Evolutionary conservation across 1,140 invertebrate species (phyloP).

Genomic region (Akabosia matsudoensis): DNA sequence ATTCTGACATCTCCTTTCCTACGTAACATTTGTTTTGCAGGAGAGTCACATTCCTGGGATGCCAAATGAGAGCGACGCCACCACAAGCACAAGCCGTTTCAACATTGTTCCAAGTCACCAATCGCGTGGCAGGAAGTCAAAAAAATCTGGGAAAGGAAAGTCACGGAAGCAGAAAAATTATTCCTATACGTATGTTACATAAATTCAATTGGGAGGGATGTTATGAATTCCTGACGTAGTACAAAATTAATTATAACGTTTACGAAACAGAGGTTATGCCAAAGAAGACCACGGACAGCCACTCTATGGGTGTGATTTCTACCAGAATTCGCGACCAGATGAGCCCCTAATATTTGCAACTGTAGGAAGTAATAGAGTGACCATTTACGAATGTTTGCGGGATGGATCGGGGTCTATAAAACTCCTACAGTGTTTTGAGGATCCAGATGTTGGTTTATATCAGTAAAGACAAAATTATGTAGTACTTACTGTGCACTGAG

Average conservation of each 20-base stretch:
- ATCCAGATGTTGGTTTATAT: constrained; percentile 74
- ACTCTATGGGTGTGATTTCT: constrained; percentile 90
- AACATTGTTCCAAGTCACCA: constrained; percentile 37
- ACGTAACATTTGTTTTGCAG: background rate
- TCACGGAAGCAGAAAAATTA: constrained; percentile 12
- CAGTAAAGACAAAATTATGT: constrained; percentile 11
- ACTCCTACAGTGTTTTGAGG: constrained; percentile 84
- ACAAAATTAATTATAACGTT: background rate
- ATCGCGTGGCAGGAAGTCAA: background rate
- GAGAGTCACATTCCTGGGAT: background rate
- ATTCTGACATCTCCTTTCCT: too few relatives aligned
- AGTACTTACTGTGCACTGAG: background rate
- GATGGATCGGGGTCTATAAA: constrained; percentile 71
- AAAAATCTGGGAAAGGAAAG: background rate
- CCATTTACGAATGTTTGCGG: constrained; percentile 84
- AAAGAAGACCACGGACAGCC: constrained; percentile 92
- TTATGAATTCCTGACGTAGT: background rate
- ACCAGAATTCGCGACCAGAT: constrained; percentile 78
- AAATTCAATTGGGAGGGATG: background rate
- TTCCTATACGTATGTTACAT: constrained; percentile 29
- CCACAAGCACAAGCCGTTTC: constrained; percentile 36
- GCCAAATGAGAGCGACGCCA: background rate
- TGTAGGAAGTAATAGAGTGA: constrained; percentile 88
- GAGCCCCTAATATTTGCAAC: constrained; percentile 88
- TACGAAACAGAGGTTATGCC: constrained; percentile 62